Evolutionary conservation across 2,888 invertebrate species (phyloP).

Genomic region (Euphydryas editha): DNA sequence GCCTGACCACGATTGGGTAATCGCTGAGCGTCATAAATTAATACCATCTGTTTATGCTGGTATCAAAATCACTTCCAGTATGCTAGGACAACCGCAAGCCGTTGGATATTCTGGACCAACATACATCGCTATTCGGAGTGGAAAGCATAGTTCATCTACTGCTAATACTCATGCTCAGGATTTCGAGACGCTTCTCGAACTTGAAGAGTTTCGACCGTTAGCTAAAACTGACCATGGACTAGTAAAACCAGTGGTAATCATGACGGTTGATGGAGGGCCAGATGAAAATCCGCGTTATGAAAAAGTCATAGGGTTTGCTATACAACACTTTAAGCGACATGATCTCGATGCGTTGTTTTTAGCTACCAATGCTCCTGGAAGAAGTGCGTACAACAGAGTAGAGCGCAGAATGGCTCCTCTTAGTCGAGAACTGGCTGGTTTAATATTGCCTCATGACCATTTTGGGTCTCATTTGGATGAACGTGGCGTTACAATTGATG

Average conservation of each 20-base stretch:
- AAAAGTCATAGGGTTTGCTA: conserved; percentile 20
- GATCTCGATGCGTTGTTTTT: conserved; percentile 41
- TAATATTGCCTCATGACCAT: too few species aligned
- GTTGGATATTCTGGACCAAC: conserved; percentile 45
- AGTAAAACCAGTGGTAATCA: not conserved
- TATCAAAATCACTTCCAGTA: conserved; percentile 42
- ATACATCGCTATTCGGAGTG: not conserved
- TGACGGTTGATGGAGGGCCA: not conserved
- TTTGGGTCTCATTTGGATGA: too few species aligned
- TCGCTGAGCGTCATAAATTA: conserved; percentile 43
- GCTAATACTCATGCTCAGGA: conserved; percentile 26
- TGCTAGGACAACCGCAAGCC: conserved; percentile 44
- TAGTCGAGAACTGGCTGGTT: too few species aligned
- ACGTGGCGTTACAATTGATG: too few species aligned
- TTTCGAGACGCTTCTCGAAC: conserved; percentile 29
- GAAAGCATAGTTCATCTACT: conserved; percentile 4
- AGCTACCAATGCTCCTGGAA: conserved; percentile 35
- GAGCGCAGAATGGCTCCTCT: conserved; percentile 38
- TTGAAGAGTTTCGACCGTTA: conserved; percentile 20
- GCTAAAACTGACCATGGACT: conserved; percentile 5
- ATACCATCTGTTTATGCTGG: conserved; percentile 50
- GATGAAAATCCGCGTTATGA: conserved; percentile 27
- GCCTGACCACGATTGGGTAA: conserved; percentile 44
- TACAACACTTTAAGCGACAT: conserved; percentile 42
- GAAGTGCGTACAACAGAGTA: conserved; percentile 39